Base-by-base conservation (phyloP, 2,113 vertebrate species). In the Syrmaticus mikado region DNA sequence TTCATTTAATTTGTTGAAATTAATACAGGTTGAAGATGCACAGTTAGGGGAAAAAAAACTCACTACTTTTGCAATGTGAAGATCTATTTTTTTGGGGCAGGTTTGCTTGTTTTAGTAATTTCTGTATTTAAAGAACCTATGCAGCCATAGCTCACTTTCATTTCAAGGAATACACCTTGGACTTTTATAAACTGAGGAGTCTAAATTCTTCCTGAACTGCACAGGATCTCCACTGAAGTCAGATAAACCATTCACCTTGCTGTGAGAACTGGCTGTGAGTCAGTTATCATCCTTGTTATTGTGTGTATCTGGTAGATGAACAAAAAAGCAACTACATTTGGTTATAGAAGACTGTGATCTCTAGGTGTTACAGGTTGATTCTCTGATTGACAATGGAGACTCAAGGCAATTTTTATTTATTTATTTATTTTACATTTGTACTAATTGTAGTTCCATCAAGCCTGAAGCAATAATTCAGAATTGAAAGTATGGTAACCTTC, bases 1-100 rank as follows among this genome's bases (percentile, higher is more conserved):
- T 79, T 41, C 2, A 25, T 58, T 91, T 82, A 66, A 32, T 8
- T 75, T 62, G 18, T 19, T 65, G 57, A 75, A 30, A 27, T 27
- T 21, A 71, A 53, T 50, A 13, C 61, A 18, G 5, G 27, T 48
- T 78, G n/a, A 71, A 53, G 62, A 50, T 45, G 48, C 0, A 4
- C 5, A 41, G 62, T 66, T 18, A 2, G 25, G 20, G 9, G 0
- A 12, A 32, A 21, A 21, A 27, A 14, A 50, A 12, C 21, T 3
- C 6, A 24, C 7, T 14, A 53, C n/a, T 48, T 58, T 64, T 5
- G 10, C 28, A 77, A n/a, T n/a, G 9, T 82, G 34, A 48, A 55
- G 27, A n/a, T 78, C 81, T 66, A 34, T 9, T 50, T 80, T 77
- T 30, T 8, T 73, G 41, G 13, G 27, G 28, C 60, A 1, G 43